Percentiles rank a stretch among this genome's conserved stretches.
Conservation (phyloP, 2,888 invertebrate species). For the Folsomia candida region DNA sequence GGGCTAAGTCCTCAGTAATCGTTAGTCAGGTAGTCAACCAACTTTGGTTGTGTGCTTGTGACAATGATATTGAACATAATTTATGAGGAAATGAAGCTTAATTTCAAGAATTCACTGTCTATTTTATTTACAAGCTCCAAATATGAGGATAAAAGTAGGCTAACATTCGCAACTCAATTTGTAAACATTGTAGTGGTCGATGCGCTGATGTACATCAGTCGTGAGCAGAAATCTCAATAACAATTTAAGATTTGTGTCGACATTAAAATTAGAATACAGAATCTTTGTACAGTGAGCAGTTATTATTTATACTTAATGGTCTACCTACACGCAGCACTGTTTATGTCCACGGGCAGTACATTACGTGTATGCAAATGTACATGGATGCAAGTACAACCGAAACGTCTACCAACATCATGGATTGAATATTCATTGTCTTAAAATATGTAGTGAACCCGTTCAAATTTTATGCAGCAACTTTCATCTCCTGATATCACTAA, state of each 20-base stretch:
- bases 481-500: background rate
- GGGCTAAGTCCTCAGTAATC: conserved; percentile 12
- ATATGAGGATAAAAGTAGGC: background rate
- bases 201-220: background rate
- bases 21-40: conserved; percentile 11
- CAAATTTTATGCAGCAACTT: background rate
- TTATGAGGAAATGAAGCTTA: conserved; percentile 5
- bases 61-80: conserved; percentile 16
- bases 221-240: conserved; percentile 5
- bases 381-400: background rate
- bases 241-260: background rate
- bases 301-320: background rate
- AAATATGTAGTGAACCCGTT: background rate
- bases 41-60: conserved; percentile 7
- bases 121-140: background rate
- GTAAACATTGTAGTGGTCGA: background rate
- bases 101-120: background rate
- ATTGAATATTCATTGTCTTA: background rate
- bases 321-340: background rate
- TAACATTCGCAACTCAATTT: background rate
- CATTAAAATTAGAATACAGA: background rate
- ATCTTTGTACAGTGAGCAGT: background rate
- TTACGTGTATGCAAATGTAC: background rate
- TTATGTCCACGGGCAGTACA: background rate
- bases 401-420: no score